phyloP scores from a whole-genome alignment of 2,888 invertebrate species.

The Plusia festucae region DNA sequence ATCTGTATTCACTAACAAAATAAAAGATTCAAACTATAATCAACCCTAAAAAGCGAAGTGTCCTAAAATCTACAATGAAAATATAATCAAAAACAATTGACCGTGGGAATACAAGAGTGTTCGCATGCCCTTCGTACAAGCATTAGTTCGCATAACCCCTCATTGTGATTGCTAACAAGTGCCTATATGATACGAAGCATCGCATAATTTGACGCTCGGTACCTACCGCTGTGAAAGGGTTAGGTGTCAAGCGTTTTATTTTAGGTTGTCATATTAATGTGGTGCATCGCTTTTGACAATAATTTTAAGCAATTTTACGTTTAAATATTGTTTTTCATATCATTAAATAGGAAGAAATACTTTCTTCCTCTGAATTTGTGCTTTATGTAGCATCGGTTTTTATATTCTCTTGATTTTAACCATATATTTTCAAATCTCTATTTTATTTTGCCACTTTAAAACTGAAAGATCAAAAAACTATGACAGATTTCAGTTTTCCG shows the following conservation, averaged over 20 bases:
- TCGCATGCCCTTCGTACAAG: conserved; percentile 53
- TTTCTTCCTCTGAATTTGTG: too few species aligned
- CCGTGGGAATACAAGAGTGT: conserved; percentile 76
- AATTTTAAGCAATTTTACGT: too few species aligned
- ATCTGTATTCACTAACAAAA: background rate
- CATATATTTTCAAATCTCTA: background rate
- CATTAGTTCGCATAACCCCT: conserved; percentile 52
- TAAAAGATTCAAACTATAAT: background rate
- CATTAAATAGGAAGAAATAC: too few species aligned
- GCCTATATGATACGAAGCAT: conserved; percentile 50
- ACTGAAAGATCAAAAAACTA: background rate
- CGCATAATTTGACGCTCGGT: conserved; percentile 41
- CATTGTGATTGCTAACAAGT: conserved; percentile 76
- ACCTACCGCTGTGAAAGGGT: conserved; percentile 34
- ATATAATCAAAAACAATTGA: conserved; percentile 62
- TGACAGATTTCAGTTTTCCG: background rate
- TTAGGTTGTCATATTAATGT: background rate
- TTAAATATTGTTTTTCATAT: too few species aligned
- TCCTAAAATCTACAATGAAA: conserved; percentile 25
- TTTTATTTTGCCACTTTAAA: too few species aligned
- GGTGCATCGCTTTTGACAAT: background rate
- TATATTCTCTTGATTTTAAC: too few species aligned
- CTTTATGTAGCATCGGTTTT: too few species aligned
- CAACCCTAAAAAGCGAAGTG: conserved; percentile 20
- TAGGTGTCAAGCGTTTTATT: conserved; percentile 25